Evolutionary conservation across 2,113 vertebrate genomes (phyloP).

Genomic region (Emydocephalus ijimae): DNA sequence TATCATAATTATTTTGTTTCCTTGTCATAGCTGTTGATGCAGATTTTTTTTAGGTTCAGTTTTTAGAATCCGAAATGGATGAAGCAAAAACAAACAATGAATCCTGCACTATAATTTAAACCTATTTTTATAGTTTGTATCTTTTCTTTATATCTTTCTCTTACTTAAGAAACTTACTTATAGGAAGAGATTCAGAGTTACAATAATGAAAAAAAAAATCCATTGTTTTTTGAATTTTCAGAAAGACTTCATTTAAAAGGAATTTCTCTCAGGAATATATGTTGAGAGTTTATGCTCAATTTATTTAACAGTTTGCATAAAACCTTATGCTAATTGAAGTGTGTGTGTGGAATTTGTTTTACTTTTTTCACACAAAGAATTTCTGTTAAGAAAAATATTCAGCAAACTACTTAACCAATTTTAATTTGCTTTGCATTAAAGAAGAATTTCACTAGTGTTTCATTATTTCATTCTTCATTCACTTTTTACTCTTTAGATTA

Average conservation of each 20-base stretch:
- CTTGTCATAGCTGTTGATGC: background rate
- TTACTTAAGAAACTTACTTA: background rate
- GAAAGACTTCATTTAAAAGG: background rate
- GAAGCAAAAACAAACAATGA: background rate
- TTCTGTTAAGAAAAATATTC: background rate
- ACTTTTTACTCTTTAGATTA: background rate
- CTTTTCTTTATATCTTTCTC: background rate
- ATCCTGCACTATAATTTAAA: background rate
- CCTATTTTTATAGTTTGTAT: background rate
- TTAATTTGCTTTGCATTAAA: background rate
- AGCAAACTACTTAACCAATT: background rate
- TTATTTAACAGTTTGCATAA: background rate
- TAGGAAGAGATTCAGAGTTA: background rate
- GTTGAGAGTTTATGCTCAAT: background rate
- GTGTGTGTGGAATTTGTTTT: background rate
- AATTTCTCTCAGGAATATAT: background rate
- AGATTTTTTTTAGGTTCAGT: background rate
- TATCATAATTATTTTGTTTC: background rate
- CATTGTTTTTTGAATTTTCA: background rate
- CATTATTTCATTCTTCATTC: background rate
- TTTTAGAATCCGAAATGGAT: background rate
- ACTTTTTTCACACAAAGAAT: background rate
- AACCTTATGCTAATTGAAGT: background rate
- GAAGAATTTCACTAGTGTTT: background rate
- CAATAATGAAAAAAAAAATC: background rate